These are phyloP conservation scores for Tiaroga cobitis DNA, from an alignment of 2,797 vertebrate genomes.

Conservation along the genomic window DNA sequence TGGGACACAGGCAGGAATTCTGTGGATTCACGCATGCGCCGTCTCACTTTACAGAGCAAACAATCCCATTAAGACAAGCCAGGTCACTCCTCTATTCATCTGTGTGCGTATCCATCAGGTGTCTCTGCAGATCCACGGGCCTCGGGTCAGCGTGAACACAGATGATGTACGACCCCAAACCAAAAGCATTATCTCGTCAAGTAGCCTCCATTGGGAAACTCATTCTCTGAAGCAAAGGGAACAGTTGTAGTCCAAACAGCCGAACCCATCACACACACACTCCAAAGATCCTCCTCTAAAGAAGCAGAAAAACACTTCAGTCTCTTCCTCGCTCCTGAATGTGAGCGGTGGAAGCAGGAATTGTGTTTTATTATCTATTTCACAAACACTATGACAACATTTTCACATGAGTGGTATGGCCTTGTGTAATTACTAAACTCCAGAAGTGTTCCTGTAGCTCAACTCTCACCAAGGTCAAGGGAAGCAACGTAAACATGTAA, in stretches of 20 bases:
- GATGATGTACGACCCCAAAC: constrained; percentile 12
- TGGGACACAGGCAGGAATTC: constrained; percentile 58
- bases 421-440: background rate
- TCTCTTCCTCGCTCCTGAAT: background rate
- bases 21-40: constrained; percentile 37
- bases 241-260: background rate
- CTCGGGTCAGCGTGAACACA: background rate
- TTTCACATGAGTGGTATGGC: background rate
- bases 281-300: background rate
- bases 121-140: background rate
- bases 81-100: constrained; percentile 27
- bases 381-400: background rate
- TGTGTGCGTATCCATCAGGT: background rate
- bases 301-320: background rate
- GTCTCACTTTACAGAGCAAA: constrained; percentile 62
- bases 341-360: background rate
- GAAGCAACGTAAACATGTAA: background rate
- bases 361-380: background rate
- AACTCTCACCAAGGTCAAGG: background rate
- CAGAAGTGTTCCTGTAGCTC: background rate
- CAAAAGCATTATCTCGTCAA: constrained; percentile 13
- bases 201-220: constrained; percentile 8
- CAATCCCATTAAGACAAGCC: constrained; percentile 25
- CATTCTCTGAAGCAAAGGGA: constrained; percentile 19
- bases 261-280: background rate